These are phyloP conservation scores for Lasius fuliginosus DNA, from an alignment of 2,888 invertebrate genomes.

Conservation along the genomic window DNA sequence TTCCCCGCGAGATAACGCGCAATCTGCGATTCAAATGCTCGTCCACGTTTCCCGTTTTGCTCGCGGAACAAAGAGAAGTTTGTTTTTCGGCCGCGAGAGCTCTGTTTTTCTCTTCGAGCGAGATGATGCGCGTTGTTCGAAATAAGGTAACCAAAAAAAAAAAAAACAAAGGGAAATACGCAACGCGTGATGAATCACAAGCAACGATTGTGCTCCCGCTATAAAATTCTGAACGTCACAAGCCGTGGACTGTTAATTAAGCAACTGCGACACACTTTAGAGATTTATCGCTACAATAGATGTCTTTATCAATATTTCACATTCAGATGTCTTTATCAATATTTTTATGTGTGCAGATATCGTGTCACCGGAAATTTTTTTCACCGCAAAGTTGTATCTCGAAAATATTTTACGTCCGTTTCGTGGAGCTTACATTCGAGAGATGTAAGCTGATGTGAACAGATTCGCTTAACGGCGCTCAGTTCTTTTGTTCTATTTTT, in stretches of 20 bases:
- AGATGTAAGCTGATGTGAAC: background rate
- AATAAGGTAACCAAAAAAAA: slow-evolving; percentile 12
- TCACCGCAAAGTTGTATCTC: background rate
- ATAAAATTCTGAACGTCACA: background rate
- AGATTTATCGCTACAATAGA: background rate
- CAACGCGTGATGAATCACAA: background rate
- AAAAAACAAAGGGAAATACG: background rate
- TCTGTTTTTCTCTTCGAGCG: slow-evolving; percentile 1
- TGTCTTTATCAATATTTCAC: background rate
- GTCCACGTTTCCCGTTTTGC: slow-evolving; percentile 10
- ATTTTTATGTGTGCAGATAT: background rate
- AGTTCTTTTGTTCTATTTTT: background rate
- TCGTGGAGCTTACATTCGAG: background rate
- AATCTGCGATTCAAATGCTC: slow-evolving; percentile 60
- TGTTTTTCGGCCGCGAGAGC: slow-evolving; percentile 20
- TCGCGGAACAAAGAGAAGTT: slow-evolving; percentile 49
- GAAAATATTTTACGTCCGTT: background rate
- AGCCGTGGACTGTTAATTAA: background rate
- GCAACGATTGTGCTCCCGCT: background rate
- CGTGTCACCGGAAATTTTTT: background rate
- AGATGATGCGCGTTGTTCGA: slow-evolving; percentile 6
- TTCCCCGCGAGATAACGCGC: slow-evolving; percentile 57
- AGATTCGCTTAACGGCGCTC: too few species aligned
- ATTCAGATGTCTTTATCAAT: background rate
- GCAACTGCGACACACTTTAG: background rate